These are phyloP conservation scores for Percopsis omiscomaycus DNA, from an alignment of 2,797 vertebrate species.

Conservation along the genomic window DNA sequence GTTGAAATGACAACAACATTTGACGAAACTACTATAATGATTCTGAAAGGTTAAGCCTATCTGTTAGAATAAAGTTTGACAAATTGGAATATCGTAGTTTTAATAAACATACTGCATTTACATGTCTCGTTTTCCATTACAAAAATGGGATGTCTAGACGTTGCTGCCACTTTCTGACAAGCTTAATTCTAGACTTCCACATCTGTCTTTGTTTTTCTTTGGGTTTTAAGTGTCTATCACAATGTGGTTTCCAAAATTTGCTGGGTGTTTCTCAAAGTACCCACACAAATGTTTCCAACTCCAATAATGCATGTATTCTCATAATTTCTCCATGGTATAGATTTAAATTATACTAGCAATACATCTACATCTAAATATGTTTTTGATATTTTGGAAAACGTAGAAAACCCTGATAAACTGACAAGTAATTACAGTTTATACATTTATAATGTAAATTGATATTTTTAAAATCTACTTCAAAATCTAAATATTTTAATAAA, in stretches of 20 bases:
- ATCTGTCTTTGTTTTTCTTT: constrained; percentile 76
- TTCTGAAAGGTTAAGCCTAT: constrained; percentile 2
- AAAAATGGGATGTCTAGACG: constrained; percentile 63
- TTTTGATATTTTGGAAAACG: neutral
- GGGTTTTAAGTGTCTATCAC: constrained; percentile 72
- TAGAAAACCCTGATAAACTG: neutral
- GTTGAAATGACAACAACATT: constrained; percentile 1
- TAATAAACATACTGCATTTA: constrained; percentile 48
- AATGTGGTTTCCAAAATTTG: constrained; percentile 61
- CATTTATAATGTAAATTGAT: no score
- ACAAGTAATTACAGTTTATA: no score
- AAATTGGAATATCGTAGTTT: constrained; percentile 32
- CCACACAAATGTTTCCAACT: constrained; percentile 64
- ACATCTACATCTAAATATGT: constrained; percentile 40
- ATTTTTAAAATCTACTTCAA: no score
- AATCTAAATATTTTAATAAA: neutral
- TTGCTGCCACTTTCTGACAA: constrained; percentile 60
- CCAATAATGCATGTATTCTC: constrained; percentile 65
- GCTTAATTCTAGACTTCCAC: constrained; percentile 67
- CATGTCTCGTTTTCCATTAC: constrained; percentile 55
- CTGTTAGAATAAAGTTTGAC: constrained; percentile 1
- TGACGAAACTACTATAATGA: neutral
- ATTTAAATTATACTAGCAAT: constrained; percentile 34
- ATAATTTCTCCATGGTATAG: constrained; percentile 66
- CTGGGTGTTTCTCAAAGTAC: constrained; percentile 63